Evolutionary conservation across 2,888 invertebrate species (phyloP).

Genomic region (Tipula lateralis): DNA sequence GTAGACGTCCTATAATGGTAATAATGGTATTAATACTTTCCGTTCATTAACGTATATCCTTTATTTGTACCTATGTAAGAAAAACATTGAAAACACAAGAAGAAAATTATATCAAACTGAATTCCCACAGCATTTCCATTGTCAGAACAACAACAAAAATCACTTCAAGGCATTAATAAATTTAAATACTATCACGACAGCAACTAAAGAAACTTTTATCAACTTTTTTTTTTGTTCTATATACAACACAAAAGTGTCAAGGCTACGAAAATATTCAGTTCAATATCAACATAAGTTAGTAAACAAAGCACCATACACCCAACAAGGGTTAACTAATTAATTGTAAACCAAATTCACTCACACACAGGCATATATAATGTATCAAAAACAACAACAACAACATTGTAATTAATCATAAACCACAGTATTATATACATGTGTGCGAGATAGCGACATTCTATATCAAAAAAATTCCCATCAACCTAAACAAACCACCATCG

Average conservation of each 20-base stretch:
- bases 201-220: not conserved
- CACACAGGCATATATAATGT: not conserved
- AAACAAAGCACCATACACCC: not conserved
- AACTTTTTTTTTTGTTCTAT: not conserved
- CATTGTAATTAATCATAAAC: not conserved
- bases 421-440: not conserved
- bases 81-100: no score
- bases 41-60: no score
- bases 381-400: not conserved
- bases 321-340: not conserved
- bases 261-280: constrained; percentile 1
- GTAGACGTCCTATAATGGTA: no score
- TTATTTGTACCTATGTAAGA: no score
- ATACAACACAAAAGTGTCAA: not conserved
- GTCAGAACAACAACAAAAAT: not conserved
- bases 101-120: not conserved
- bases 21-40: no score
- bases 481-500: not conserved
- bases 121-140: not conserved
- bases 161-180: not conserved
- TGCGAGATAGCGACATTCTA: not conserved
- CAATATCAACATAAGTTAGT: not conserved
- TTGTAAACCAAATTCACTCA: not conserved
- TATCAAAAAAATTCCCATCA: not conserved
- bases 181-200: not conserved